Base-by-base conservation (phyloP, 2,888 invertebrate species). In the Strigamia transsilvanica region DNA sequence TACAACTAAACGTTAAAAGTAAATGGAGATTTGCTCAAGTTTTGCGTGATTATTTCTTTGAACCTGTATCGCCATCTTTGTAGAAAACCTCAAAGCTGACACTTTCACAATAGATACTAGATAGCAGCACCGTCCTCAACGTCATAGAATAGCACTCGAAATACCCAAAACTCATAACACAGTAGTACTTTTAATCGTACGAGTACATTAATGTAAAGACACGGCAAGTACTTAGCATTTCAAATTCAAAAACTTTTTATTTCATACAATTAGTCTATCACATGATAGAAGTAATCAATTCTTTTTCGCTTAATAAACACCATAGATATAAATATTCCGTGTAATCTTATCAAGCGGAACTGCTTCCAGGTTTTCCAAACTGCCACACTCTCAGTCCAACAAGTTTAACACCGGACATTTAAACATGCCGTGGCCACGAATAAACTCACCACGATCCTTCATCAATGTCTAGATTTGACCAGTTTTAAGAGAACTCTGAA, bases 321-420 rank as follows among this genome's bases (percentile, higher is more conserved):
- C 38, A 38, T 10, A 38, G 38, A 38, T 38, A 38, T 38, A 38
- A 38, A 38, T 38, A 38, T 38, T 38, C 38, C 38, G 38, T 38
- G 38, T 38, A 38, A 38, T 38, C 38, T 38, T 9, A 38, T 38
- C 38, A 38, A 10, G 6, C 51, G 18, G 51, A 51, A 18, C 51
- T 6, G 18, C n/a, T 51, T 10, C 51, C 51, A 51, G 51, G 51
- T 51, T 51, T 51, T 51, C 2, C 6, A 51, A 51, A 18, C 6
- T 18, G 51, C 51, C n/a, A 18, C 15, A 51, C 38, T 10, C 6
- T 51, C 51, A 51, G 18, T 13, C 15, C 51, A 18, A 51, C 51
- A 51, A 51, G 51, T 51, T 51, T 38, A 38, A 38, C 38, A 51
- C 51, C 51, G 51, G 51, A 51, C 51, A 15, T 51, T 51, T 51